phyloP scores from a whole-genome alignment of 1,140 invertebrate species.

The Drosophila bifasciata region DNA sequence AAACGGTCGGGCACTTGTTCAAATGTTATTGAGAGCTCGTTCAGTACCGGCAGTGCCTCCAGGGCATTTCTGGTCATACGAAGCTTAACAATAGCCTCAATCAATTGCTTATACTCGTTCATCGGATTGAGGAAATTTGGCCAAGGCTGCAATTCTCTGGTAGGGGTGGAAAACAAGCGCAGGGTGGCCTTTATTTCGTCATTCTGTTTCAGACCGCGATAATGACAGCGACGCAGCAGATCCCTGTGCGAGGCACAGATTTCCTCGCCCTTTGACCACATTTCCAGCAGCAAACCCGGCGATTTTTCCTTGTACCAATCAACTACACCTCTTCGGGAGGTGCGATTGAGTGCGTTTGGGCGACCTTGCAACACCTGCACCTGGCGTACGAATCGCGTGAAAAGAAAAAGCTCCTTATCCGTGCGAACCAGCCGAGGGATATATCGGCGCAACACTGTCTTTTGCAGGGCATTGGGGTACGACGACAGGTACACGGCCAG shows the following conservation, averaged over 20 bases:
- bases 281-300: constrained; percentile 41
- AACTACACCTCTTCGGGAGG: constrained; percentile 64
- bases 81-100: constrained; percentile 47
- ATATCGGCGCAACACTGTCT: constrained; percentile 42
- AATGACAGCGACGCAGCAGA: constrained; percentile 63
- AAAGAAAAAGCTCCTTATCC: constrained; percentile 62
- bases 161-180: constrained; percentile 29
- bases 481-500: constrained; percentile 61
- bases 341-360: constrained; percentile 56
- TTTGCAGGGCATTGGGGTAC: constrained; percentile 42
- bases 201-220: constrained; percentile 23
- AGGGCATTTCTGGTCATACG: constrained; percentile 26
- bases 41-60: constrained; percentile 51
- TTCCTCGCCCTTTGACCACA: constrained; percentile 54
- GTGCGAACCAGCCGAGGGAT: constrained; percentile 42
- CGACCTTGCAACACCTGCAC: constrained; percentile 50
- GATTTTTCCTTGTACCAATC: constrained; percentile 65
- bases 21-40: constrained; percentile 35
- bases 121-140: constrained; percentile 41
- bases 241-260: constrained; percentile 40
- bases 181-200: constrained; percentile 42
- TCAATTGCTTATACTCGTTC: constrained; percentile 8
- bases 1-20: constrained; percentile 64
- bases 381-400: constrained; percentile 56
- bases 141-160: constrained; percentile 41